Conservation (phyloP, 1,140 invertebrate genomes). For the Trinorchestia longiramus region DNA sequence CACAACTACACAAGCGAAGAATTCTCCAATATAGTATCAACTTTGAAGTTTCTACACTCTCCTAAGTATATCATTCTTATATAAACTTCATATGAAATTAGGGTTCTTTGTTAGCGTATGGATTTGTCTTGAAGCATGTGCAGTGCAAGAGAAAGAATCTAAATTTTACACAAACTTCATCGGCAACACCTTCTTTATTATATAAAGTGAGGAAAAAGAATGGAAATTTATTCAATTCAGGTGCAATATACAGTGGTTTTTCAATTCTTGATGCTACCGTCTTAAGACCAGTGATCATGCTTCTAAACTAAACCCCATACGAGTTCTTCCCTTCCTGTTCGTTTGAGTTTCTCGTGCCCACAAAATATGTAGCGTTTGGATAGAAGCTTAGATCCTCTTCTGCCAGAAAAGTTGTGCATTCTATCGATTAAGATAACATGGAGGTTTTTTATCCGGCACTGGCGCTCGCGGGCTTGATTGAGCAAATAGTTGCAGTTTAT, state of each 20-base stretch:
- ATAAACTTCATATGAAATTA: no score
- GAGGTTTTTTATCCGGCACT: background rate
- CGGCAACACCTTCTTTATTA: background rate
- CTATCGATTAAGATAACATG: background rate
- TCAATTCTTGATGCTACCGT: no score
- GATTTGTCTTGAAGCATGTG: no score
- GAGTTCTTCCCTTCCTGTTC: background rate
- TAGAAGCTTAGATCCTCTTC: background rate
- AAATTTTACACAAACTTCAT: background rate
- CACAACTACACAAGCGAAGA: no score
- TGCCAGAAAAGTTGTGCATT: background rate
- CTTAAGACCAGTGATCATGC: no score
- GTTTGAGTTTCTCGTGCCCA: background rate
- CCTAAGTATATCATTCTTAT: no score
- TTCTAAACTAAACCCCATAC: background rate
- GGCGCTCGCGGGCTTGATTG: background rate
- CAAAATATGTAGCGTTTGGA: background rate
- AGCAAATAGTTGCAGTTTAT: constrained; percentile 9
- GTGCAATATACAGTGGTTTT: no score
- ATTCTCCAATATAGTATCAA: no score
- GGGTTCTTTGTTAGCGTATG: no score
- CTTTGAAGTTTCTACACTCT: no score
- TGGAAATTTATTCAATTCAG: no score
- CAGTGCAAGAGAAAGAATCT: background rate
- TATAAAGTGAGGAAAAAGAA: no score